Evolutionary conservation across 2,888 invertebrate species (phyloP), one percentile per base, ranked within the genome.

Genomic region (Meandrusa payeni): DNA sequence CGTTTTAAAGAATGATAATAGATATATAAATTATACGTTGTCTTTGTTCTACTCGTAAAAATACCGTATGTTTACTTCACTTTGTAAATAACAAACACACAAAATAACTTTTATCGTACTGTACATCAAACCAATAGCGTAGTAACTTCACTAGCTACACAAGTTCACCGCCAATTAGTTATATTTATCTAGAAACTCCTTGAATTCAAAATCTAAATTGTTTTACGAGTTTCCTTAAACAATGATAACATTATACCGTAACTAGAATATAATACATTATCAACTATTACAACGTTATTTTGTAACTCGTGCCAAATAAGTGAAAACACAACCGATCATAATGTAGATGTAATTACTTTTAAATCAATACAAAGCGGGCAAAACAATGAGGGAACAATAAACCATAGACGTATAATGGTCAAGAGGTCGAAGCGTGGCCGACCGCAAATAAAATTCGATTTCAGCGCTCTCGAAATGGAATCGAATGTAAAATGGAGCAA

Each of bases 381-480:
- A 37, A 37, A 43, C 43, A 43, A 43, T 43, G 32, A 43, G 10
- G 12, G 19, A 32, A 13, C 19, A 17, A 36, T 41, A 53, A 52
- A 47, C 37, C 40, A 29, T 32, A 24, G n/a, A n/a, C 29, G 48
- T 31, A 45, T 50, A 48, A 44, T 54, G 48, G 51, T 49, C 47
- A 52, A 41, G 44, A 51, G 56, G 54, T 56, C 55, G 48, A 33
- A 44, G 26, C 44, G 50, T 43, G 48, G 40, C 49, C 37, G 36
- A 51, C 54, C 51, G 50, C 53, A 51, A 39, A 46, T 31, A 49
- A 40, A 52, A 51, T 51, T 51, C 38, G 46, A 54, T 52, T 52
- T 57, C 47, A 47, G 40, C 44, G 40, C 36, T 31, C 32, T 36
- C 13, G 34, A 44, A 38, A 29, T 40, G 44, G 44, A 43, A 47